Percentiles rank a stretch among this genome's conserved stretches.
phyloP scores from a whole-genome alignment of 2,797 vertebrate genomes.

The Lithobates pipiens region DNA sequence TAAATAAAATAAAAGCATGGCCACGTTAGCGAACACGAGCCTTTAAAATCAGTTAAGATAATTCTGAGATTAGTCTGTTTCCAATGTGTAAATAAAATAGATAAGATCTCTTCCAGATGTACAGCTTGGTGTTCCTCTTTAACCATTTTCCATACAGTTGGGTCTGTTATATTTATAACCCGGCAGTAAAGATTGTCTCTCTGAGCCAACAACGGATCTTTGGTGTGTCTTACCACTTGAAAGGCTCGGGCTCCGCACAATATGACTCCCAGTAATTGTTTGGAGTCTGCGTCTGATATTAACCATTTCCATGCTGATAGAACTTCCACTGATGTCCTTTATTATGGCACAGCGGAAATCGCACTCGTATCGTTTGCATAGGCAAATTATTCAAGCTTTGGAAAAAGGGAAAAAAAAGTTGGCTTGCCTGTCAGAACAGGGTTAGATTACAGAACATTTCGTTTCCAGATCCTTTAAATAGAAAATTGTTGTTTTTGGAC shows the following conservation, averaged over 20 bases:
- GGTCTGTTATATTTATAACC: conserved; percentile 44
- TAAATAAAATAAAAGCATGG: no score
- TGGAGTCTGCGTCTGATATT: neutral
- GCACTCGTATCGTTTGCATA: neutral
- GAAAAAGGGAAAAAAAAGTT: neutral
- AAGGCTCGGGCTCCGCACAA: conserved; percentile 4
- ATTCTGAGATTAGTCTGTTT: neutral
- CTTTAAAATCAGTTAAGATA: neutral
- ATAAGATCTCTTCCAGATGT: neutral
- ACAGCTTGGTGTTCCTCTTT: neutral
- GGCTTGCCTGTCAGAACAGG: neutral
- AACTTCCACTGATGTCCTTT: neutral
- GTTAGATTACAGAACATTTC: neutral
- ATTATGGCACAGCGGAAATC: neutral
- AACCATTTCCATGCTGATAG: neutral
- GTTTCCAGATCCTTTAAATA: conserved; percentile 4
- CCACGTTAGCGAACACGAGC: no score
- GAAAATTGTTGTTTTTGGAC: neutral
- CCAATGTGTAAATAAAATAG: no score
- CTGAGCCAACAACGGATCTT: conserved; percentile 34
- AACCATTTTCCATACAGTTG: conserved; percentile 7
- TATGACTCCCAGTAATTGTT: conserved; percentile 29
- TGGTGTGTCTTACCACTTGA: conserved; percentile 42
- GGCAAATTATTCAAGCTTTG: neutral
- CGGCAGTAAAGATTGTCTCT: neutral